These are phyloP conservation scores for Ficedula albicollis DNA, from an alignment of 2,797 vertebrate genomes.

Conservation along the genomic window DNA sequence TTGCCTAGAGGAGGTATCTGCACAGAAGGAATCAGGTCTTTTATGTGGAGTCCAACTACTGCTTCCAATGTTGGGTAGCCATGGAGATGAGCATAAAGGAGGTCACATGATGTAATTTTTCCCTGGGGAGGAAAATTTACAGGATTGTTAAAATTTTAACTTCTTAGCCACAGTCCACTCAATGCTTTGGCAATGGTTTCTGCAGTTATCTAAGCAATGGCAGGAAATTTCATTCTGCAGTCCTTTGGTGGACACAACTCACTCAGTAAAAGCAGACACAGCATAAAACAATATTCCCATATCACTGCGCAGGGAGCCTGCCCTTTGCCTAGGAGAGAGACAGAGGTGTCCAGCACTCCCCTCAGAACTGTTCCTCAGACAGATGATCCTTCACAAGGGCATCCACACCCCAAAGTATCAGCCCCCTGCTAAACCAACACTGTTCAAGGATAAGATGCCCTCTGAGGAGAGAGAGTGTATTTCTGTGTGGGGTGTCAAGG, in stretches of 20 bases:
- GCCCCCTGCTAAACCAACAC: not conserved
- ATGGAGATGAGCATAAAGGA: constrained; percentile 86
- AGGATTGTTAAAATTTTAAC: not conserved
- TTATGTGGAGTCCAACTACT: constrained; percentile 79
- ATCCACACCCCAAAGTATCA: not conserved
- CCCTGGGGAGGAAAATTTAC: constrained; percentile 76
- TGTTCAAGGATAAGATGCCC: not conserved
- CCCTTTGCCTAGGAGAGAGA: not conserved
- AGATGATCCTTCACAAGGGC: not conserved
- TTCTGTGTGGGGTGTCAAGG: not conserved
- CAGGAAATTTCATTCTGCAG: not conserved
- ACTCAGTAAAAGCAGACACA: not conserved
- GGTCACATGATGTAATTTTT: constrained; percentile 84
- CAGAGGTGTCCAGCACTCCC: not conserved
- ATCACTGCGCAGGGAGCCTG: not conserved
- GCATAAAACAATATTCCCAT: not conserved
- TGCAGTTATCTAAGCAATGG: not conserved
- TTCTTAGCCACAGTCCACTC: not conserved
- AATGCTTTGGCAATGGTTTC: not conserved
- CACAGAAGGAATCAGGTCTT: constrained; percentile 87
- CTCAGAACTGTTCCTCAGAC: not conserved
- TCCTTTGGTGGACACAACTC: not conserved
- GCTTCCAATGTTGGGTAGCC: constrained; percentile 82
- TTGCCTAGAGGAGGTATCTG: constrained; percentile 82
- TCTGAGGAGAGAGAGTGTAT: not conserved